Percentiles rank a stretch among this genome's conserved stretches.
phyloP scores from a whole-genome alignment of 2,113 vertebrate species.

The Cercocebus atys region DNA sequence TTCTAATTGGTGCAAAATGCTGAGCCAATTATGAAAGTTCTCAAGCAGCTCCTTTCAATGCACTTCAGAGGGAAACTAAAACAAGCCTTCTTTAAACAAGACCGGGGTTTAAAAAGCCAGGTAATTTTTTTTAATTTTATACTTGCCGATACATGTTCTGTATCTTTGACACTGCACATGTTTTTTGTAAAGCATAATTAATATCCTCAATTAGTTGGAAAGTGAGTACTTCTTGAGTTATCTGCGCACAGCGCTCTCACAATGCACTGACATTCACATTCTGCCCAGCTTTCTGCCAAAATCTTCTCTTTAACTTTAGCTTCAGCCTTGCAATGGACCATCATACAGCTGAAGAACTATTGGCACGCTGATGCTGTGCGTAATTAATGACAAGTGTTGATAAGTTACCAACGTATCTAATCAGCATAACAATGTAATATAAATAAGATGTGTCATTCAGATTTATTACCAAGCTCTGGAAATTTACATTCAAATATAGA shows the following conservation, averaged over 20 bases:
- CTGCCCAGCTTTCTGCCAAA: constrained; percentile 4
- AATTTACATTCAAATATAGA: constrained; percentile 56
- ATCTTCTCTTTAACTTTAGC: constrained; percentile 9
- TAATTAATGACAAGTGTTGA: constrained; percentile 47
- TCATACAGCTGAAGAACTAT: not conserved
- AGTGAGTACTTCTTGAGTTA: not conserved
- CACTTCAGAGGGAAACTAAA: constrained; percentile 41
- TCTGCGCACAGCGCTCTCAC: not conserved
- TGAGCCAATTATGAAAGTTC: not conserved
- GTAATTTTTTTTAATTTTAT: not conserved
- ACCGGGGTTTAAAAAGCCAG: not conserved
- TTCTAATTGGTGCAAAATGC: not conserved
- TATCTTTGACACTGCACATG: not conserved
- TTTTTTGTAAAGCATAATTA: not conserved
- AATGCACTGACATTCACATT: not conserved
- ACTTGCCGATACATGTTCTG: not conserved
- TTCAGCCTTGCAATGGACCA: not conserved
- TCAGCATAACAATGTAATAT: constrained; percentile 45
- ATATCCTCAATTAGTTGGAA: not conserved
- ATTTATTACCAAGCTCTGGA: constrained; percentile 53
- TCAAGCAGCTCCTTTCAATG: not conserved
- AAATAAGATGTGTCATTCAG: constrained; percentile 52
- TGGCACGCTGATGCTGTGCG: not conserved
- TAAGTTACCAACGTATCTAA: constrained; percentile 57
- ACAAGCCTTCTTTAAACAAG: not conserved